These are phyloP conservation scores for Neopelma chrysocephalum DNA, from an alignment of 2,797 vertebrate species.

Conservation along the genomic window DNA sequence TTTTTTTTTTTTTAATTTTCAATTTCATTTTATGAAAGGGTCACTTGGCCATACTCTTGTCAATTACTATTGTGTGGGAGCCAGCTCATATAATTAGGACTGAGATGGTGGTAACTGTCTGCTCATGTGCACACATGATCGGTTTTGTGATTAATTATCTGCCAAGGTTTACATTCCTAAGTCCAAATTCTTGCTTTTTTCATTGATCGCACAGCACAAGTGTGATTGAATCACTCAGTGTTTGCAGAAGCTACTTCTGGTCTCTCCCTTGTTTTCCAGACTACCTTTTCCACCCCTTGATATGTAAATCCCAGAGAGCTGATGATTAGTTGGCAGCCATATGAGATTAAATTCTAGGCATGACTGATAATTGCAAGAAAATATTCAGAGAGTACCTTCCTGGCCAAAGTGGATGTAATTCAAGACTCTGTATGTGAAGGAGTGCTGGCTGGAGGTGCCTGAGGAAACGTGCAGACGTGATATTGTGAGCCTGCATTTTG, in stretches of 20 bases:
- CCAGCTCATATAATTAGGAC: neutral
- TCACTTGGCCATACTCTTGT: neutral
- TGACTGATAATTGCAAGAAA: slow-evolving; percentile 29
- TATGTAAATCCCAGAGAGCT: neutral
- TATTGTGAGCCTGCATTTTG: neutral
- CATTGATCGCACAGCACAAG: neutral
- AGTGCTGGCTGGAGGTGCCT: neutral
- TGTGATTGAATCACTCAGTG: neutral
- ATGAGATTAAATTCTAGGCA: neutral
- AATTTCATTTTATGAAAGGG: neutral
- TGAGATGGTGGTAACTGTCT: neutral
- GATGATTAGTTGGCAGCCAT: neutral
- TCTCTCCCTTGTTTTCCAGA: neutral
- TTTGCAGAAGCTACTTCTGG: neutral
- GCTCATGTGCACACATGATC: rapidly evolving
- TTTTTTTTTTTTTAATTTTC: neutral
- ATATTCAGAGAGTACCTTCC: neutral
- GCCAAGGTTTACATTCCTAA: neutral
- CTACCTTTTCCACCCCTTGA: neutral
- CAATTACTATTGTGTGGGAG: neutral
- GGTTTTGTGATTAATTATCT: neutral
- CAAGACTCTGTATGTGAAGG: neutral
- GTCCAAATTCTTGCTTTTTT: neutral
- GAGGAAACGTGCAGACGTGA: neutral
- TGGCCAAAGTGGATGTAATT: slow-evolving; percentile 18